These are phyloP conservation scores for Aphelinus certus DNA, from an alignment of 1,140 invertebrate genomes.

Conservation along the genomic window DNA sequence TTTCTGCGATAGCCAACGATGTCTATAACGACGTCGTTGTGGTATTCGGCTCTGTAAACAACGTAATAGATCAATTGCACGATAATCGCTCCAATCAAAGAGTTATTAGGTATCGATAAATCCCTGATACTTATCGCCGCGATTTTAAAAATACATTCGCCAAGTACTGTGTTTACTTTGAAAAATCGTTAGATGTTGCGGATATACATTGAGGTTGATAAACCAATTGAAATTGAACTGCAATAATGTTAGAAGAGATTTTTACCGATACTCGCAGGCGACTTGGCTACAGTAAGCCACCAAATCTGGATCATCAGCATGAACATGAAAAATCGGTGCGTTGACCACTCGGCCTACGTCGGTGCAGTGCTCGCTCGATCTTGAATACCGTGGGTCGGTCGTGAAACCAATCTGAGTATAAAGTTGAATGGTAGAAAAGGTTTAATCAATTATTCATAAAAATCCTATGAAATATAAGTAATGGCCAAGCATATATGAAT, in stretches of 20 bases:
- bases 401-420: slow-evolving; percentile 78
- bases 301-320: slow-evolving; percentile 92
- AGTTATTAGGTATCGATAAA: no score
- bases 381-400: slow-evolving; percentile 83
- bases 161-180: no score
- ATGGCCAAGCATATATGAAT: no score
- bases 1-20: slow-evolving; percentile 86
- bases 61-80: background rate
- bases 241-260: slow-evolving; percentile 45
- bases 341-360: slow-evolving; percentile 89
- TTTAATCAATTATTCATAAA: no score
- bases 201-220: no score
- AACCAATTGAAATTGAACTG: no score
- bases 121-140: no score
- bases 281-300: slow-evolving; percentile 86
- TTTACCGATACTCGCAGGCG: slow-evolving; percentile 79
- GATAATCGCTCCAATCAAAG: no score
- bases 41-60: slow-evolving; percentile 74
- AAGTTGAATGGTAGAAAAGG: no score
- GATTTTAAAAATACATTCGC: no score
- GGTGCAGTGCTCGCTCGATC: slow-evolving; percentile 73
- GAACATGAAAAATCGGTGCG: slow-evolving; percentile 94
- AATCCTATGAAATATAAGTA: no score
- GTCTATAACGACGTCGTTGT: slow-evolving; percentile 91
- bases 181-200: no score